Conservation (phyloP, 1,140 invertebrate species). For the Drosophila aff. region DNA sequence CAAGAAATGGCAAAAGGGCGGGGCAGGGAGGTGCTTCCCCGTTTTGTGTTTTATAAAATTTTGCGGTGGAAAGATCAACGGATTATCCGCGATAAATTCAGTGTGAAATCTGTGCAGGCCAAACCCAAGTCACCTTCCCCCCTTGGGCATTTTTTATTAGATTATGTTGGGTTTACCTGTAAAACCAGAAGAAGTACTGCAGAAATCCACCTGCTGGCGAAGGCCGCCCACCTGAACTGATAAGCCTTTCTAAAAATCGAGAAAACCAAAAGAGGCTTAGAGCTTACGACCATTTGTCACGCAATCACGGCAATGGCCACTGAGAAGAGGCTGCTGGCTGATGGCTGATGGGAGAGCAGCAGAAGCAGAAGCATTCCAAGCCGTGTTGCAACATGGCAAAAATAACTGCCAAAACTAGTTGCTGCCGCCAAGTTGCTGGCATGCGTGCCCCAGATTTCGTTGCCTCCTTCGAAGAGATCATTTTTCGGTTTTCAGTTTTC, state of each 20-base stretch:
- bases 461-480: conserved; percentile 22
- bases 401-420: conserved; percentile 45
- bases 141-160: neutral
- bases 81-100: conserved; percentile 24
- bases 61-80: conserved; percentile 7
- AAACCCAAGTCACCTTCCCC: neutral
- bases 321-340: neutral
- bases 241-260: conserved; percentile 72
- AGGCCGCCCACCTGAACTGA: conserved; percentile 40
- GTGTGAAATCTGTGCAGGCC: conserved; percentile 35
- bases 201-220: conserved; percentile 29
- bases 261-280: conserved; percentile 19
- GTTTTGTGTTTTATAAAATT: neutral
- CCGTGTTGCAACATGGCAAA: conserved; percentile 55
- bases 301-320: neutral
- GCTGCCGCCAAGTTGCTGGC: conserved; percentile 5
- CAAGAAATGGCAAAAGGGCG: conserved; percentile 22
- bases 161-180: neutral
- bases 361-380: conserved; percentile 50
- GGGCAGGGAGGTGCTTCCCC: conserved; percentile 8
- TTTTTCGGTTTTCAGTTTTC: conserved; percentile 45
- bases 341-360: neutral
- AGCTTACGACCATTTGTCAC: conserved; percentile 76
- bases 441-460: conserved; percentile 65
- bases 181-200: neutral